Evolutionary conservation across 2,113 vertebrate genomes (phyloP).

Genomic region (Calyptommatus sinebrachiatus): DNA sequence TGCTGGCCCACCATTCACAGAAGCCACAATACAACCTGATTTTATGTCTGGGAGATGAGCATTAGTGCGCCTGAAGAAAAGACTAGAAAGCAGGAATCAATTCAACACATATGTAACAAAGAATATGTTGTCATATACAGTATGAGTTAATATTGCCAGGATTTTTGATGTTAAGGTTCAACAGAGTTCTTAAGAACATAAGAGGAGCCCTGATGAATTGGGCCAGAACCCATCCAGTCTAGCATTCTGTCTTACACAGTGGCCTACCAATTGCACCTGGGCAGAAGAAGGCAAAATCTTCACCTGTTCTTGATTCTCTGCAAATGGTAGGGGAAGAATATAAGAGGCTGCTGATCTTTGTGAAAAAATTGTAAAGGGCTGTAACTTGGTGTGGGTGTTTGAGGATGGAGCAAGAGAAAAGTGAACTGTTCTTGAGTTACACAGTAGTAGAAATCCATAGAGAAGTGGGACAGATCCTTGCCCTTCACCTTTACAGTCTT

Average conservation of each 20-base stretch:
- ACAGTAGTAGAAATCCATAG: constrained; percentile 19
- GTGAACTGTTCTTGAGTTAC: constrained; percentile 29
- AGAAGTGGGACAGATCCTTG: constrained; percentile 23
- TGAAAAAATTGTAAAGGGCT: constrained; percentile 6
- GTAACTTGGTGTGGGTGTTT: constrained; percentile 19
- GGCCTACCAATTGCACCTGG: too few species aligned
- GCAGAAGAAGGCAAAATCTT: too few species aligned
- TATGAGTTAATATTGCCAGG: neutral
- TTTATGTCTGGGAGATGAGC: neutral
- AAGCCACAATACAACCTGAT: neutral
- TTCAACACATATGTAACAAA: neutral
- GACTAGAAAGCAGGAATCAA: neutral
- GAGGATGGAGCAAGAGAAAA: constrained; percentile 25
- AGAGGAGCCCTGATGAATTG: neutral
- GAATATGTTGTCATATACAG: neutral
- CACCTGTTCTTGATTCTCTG: neutral
- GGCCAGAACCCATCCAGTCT: too few species aligned
- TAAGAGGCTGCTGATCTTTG: neutral
- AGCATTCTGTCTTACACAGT: too few species aligned
- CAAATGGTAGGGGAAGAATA: neutral
- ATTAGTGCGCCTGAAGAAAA: neutral
- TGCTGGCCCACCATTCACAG: neutral
- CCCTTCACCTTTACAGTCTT: constrained; percentile 19
- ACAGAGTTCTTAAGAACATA: neutral
- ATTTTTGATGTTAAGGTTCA: neutral